Conservation (phyloP, 2,113 vertebrate species). For the Vombatus ursinus region DNA sequence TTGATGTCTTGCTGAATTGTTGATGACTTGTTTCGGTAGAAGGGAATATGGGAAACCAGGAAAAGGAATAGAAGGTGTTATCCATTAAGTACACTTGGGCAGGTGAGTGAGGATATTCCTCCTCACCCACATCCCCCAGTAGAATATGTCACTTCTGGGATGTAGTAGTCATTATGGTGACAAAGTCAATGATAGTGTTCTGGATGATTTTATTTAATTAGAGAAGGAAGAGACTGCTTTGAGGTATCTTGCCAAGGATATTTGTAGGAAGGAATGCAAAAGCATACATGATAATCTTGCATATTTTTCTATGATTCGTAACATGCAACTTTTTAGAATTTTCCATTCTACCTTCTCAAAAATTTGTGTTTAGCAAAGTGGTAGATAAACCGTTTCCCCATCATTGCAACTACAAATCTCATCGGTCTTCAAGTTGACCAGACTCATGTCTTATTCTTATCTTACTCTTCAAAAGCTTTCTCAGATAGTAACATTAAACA, state of each 20-base stretch:
- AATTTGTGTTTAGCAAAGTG: slow-evolving; percentile 2
- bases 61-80: not conserved
- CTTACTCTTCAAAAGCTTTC: slow-evolving; percentile 32
- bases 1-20: not conserved
- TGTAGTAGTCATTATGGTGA: slow-evolving; percentile 34
- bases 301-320: slow-evolving; percentile 9
- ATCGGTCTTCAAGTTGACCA: not conserved
- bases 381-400: not conserved
- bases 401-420: not conserved
- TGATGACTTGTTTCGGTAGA: not conserved
- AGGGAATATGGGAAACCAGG: not conserved
- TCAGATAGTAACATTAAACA: not conserved
- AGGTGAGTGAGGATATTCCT: slow-evolving; percentile 54
- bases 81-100: not conserved
- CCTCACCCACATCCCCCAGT: not conserved
- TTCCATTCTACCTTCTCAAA: not conserved
- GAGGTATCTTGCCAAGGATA: not conserved
- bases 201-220: slow-evolving; percentile 31
- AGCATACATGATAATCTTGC: not conserved
- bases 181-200: slow-evolving; percentile 20
- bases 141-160: slow-evolving; percentile 54
- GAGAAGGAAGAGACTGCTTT: not conserved
- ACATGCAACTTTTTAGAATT: slow-evolving; percentile 15
- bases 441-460: slow-evolving; percentile 1
- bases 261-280: not conserved